Conservation (phyloP, 2,888 invertebrate genomes). For the Choreutis nemorana region DNA sequence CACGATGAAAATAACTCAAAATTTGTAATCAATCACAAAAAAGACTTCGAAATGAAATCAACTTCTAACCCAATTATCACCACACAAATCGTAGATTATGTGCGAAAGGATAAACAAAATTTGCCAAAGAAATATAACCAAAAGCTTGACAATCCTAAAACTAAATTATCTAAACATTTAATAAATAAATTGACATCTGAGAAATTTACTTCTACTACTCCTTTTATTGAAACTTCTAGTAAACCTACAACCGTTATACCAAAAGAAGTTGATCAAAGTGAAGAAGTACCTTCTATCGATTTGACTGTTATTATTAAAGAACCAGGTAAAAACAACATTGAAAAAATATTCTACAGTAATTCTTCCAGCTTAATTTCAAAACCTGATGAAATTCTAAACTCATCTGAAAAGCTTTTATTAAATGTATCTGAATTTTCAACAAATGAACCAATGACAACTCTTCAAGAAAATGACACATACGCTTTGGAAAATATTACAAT, state of each 20-base stretch:
- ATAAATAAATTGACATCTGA: constrained; percentile 16
- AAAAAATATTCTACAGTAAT: constrained; percentile 16
- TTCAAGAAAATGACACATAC: constrained; percentile 4
- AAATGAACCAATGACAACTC: constrained; percentile 3
- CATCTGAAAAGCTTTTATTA: constrained; percentile 8
- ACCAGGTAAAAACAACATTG: constrained; percentile 15
- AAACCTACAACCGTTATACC: constrained; percentile 13
- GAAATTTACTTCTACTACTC: constrained; percentile 12
- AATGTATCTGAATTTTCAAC: neutral
- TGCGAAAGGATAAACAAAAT: constrained; percentile 31
- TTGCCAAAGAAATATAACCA: constrained; percentile 45
- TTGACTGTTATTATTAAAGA: constrained; percentile 46
- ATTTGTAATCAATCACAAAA: constrained; percentile 14
- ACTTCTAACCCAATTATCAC: constrained; percentile 16
- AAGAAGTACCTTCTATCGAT: constrained; percentile 35
- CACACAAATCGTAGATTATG: constrained; percentile 16
- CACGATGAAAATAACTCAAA: constrained; percentile 15
- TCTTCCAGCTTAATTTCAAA: constrained; percentile 22
- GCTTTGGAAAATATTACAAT: constrained; percentile 9
- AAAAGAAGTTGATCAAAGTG: constrained; percentile 10
- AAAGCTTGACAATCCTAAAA: constrained; percentile 31
- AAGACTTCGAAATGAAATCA: constrained; percentile 10
- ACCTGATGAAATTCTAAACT: constrained; percentile 19
- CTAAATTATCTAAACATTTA: constrained; percentile 20
- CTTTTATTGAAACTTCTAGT: constrained; percentile 10